Percentiles rank a stretch among this genome's conserved stretches.
Conservation (phyloP, 2,797 vertebrate genomes). For the Rhinogobio ventralis region DNA sequence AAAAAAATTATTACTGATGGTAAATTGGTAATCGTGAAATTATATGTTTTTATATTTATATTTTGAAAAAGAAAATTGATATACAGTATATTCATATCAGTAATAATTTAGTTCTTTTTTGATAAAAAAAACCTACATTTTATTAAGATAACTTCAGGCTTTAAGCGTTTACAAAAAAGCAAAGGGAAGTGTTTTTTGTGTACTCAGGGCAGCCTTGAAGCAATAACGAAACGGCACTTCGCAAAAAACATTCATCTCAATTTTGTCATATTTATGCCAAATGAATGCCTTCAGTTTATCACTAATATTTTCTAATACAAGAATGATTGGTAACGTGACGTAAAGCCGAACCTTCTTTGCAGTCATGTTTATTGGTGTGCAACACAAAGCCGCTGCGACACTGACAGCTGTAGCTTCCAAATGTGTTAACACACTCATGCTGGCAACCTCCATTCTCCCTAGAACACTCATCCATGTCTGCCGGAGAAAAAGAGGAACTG, state of each 20-base stretch:
- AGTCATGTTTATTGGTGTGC: constrained; percentile 96
- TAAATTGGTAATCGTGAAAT: no score
- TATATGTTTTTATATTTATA: no score
- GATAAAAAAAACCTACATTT: no score
- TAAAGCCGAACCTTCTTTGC: constrained; percentile 89
- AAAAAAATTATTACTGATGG: no score
- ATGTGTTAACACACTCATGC: constrained; percentile 96
- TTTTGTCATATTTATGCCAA: not conserved
- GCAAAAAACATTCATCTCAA: not conserved
- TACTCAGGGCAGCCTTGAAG: not conserved
- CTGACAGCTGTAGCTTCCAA: constrained; percentile 97
- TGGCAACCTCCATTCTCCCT: constrained; percentile 98
- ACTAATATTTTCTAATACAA: not conserved
- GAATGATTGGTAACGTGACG: not conserved
- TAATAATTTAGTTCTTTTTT: no score
- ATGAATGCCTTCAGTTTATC: not conserved
- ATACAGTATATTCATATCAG: no score
- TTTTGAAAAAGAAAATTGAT: no score
- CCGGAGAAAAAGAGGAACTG: not conserved
- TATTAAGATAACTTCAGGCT: not conserved
- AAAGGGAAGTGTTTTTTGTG: not conserved
- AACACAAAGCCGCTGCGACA: constrained; percentile 95
- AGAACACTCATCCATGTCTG: constrained; percentile 98
- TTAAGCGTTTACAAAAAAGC: not conserved
- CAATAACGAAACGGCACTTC: not conserved